Evolutionary conservation across 2,888 invertebrate species (phyloP), one percentile per base, ranked within the genome.

Genomic region (Thymelicus sylvestris): DNA sequence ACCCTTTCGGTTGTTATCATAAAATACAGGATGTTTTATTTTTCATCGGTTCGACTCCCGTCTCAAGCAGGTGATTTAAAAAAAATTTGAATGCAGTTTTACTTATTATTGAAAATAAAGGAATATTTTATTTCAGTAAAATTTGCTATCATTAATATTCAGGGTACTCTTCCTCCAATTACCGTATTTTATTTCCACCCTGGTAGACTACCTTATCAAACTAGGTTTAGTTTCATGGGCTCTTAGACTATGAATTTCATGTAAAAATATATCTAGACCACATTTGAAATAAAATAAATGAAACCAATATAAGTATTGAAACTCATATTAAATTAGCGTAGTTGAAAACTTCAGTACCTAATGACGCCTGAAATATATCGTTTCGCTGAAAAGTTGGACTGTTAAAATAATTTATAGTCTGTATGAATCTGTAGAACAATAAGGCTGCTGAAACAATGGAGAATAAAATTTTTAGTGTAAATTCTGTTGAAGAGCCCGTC

Each of bases 371-470:
- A 64, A 52, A 65, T 66, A 59, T 61, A 67, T 67, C 15, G 60
- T 60, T 31, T 41, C 39, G 50, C 24, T 67, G 67, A 67, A 67
- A 67, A 50, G 67, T 67, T 61, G 48, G 50, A 13, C 60, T 67
- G 50, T 50, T 67, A 60, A 48, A 67, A 67, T 48, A 67, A 61
- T 61, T 67, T 67, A 67, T 67, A 44, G 60, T 61, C 48, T 67
- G 24, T 67, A 65, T 55, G 66, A 67, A 67, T 67, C 60, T 19
- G 60, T 61, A 61, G 50, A 67, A 67, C 50, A 67, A 67, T 61
- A 50, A 60, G 50, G n/a, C 48, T 67, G 47, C n/a, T 47, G 60
- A 13, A 67, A 67, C 60, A 67, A 61, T 67, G 50, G 44, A 19
- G 12, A 38, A 60, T 60, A 57, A 31, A 57, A 39, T 50, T 67